Conservation (phyloP, 2,113 vertebrate species). For the Pteropus alecto region DNA sequence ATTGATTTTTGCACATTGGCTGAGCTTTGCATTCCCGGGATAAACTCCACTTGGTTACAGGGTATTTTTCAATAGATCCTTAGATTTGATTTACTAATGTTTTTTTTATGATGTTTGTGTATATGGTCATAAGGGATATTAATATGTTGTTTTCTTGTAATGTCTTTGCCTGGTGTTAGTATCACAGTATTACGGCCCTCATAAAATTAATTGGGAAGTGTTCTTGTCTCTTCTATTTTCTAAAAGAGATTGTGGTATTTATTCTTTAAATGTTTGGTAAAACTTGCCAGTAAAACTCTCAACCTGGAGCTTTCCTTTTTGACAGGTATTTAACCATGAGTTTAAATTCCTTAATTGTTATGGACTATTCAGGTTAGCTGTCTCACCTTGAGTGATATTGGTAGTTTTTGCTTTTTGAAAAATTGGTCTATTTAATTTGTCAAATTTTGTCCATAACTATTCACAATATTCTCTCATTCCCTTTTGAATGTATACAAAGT, state of each 20-base stretch:
- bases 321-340: neutral
- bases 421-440: neutral
- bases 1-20: neutral
- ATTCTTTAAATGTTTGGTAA: neutral
- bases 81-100: neutral
- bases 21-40: neutral
- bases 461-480: neutral
- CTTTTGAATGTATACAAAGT: neutral
- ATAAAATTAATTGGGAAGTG: neutral
- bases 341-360: slow-evolving; percentile 9
- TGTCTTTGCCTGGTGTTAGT: neutral
- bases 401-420: neutral
- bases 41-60: neutral
- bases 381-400: neutral
- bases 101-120: neutral
- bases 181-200: neutral
- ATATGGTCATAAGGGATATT: neutral
- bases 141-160: neutral
- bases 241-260: slow-evolving; percentile 7
- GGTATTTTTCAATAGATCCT: neutral
- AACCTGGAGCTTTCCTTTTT: neutral
- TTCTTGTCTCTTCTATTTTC: neutral
- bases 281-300: neutral
- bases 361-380: neutral
- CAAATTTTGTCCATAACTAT: neutral